Conservation (phyloP, 2,797 vertebrate genomes). For the Hylomyscus alleni region DNA sequence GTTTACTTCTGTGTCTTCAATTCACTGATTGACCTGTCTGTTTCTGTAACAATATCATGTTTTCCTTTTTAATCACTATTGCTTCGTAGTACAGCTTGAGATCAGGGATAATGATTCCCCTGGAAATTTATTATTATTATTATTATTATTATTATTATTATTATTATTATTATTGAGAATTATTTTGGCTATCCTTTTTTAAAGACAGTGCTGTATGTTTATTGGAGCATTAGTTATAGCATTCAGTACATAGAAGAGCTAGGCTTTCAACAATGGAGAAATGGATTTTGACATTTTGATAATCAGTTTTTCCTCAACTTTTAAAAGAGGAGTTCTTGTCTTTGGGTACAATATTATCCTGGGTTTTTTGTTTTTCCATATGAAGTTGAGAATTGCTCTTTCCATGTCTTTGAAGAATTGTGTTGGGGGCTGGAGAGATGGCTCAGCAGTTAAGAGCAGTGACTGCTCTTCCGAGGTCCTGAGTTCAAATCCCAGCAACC, state of each 20-base stretch:
- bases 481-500: too few relatives aligned
- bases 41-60: background rate
- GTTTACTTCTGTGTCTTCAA: background rate
- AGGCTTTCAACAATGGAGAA: too few relatives aligned
- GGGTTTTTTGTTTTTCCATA: background rate
- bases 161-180: background rate
- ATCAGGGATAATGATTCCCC: background rate
- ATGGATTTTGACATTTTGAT: too few relatives aligned
- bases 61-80: background rate
- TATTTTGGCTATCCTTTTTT: background rate
- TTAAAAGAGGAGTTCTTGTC: too few relatives aligned
- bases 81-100: background rate
- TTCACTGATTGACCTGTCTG: background rate
- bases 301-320: too few relatives aligned
- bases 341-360: background rate
- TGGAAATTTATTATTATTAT: background rate
- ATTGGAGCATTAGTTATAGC: too few relatives aligned
- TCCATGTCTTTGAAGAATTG: background rate
- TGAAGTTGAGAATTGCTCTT: background rate
- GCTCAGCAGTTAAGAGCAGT: too few relatives aligned
- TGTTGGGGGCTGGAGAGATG: too few relatives aligned
- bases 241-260: too few relatives aligned
- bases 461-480: too few relatives aligned
- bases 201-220: background rate
- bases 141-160: too few relatives aligned